These are phyloP conservation scores for Cephus sareptanus DNA, from an alignment of 2,888 invertebrate genomes.

Conservation along the genomic window DNA sequence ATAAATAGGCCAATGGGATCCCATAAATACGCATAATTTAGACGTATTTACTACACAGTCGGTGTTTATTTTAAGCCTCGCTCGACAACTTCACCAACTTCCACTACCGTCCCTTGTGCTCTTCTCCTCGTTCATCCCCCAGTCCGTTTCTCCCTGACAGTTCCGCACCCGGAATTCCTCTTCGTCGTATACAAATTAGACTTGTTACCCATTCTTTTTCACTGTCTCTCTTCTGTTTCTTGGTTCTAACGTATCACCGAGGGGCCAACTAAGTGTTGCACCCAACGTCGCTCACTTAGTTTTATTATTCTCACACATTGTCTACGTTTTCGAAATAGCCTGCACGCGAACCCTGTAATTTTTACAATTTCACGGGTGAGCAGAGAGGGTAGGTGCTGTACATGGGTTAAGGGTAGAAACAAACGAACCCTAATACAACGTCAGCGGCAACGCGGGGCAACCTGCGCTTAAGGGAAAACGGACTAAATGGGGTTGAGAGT, in stretches of 20 bases:
- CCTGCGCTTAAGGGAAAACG: not conserved
- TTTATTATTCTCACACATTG: not conserved
- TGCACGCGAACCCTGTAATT: not conserved
- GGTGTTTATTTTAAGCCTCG: not conserved
- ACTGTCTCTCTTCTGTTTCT: not conserved
- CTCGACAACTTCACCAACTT: not conserved
- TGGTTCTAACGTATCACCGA: not conserved
- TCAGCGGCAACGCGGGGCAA: not conserved
- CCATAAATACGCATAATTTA: slow-evolving; percentile 16
- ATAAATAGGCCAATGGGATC: slow-evolving; percentile 10
- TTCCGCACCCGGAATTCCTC: not conserved
- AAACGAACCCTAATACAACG: not conserved
- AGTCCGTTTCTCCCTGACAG: not conserved
- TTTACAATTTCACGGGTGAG: not conserved
- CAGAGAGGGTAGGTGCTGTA: not conserved
- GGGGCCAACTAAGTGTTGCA: not conserved
- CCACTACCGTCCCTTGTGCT: not conserved
- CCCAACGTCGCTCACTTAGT: not conserved
- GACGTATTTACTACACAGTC: not conserved
- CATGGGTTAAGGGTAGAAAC: not conserved
- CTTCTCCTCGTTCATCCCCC: not conserved
- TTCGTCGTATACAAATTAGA: not conserved
- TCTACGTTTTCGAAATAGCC: not conserved
- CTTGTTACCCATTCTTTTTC: not conserved
- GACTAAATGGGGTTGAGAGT: not conserved